Conservation (phyloP, 2,797 vertebrate genomes). For the Hypotaenidia okinawae region DNA sequence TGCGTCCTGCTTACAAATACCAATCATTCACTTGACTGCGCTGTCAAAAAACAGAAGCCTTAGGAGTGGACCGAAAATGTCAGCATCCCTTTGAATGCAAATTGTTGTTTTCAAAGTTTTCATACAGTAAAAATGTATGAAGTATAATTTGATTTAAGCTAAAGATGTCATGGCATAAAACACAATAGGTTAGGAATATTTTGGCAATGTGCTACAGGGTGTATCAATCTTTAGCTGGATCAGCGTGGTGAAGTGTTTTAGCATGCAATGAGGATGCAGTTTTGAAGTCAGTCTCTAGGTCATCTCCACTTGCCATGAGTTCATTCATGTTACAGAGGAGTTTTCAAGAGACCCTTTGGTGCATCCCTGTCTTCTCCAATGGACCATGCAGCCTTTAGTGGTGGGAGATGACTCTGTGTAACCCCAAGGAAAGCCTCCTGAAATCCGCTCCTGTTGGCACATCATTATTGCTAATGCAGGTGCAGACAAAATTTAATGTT, state of each 20-base stretch:
- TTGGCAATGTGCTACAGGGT: accelerated
- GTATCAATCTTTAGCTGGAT: background rate
- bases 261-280: accelerated
- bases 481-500: background rate
- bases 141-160: background rate
- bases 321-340: accelerated
- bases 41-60: background rate
- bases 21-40: background rate
- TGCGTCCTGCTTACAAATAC: background rate
- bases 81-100: background rate
- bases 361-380: background rate
- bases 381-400: background rate
- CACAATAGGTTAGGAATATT: background rate
- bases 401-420: background rate
- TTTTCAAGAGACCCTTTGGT: background rate
- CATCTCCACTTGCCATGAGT: accelerated
- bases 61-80: background rate
- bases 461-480: background rate
- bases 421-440: background rate
- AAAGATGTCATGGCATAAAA: accelerated
- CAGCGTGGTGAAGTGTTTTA: accelerated
- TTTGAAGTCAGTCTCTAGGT: background rate
- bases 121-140: background rate
- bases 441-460: background rate
- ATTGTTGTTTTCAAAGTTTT: background rate